Evolutionary conservation across 2,113 vertebrate species (phyloP).

Genomic region (Apistogramma diplotaenia): DNA sequence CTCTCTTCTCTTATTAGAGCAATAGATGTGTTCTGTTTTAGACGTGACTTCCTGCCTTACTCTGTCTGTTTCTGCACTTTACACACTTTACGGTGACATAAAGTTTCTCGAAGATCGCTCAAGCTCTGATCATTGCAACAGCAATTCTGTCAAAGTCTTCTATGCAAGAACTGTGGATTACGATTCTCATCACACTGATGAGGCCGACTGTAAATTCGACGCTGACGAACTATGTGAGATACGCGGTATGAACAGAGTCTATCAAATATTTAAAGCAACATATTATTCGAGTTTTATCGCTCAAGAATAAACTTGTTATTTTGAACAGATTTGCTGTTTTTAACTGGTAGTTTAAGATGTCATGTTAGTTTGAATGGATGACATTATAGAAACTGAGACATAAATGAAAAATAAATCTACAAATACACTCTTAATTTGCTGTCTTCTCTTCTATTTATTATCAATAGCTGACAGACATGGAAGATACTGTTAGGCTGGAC

Average conservation of each 20-base stretch:
- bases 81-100: slow-evolving; percentile 45
- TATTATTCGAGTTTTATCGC: slow-evolving; percentile 49
- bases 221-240: background rate
- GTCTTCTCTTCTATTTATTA: background rate
- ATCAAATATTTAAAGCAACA: slow-evolving; percentile 19
- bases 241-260: background rate
- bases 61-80: slow-evolving; percentile 65
- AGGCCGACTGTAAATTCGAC: background rate
- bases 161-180: slow-evolving; percentile 70
- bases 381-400: slow-evolving; percentile 29
- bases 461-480: background rate
- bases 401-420: slow-evolving; percentile 27
- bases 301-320: slow-evolving; percentile 23
- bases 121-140: slow-evolving; percentile 34
- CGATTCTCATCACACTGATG: slow-evolving; percentile 9
- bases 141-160: slow-evolving; percentile 54
- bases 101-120: slow-evolving; percentile 23
- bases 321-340: slow-evolving; percentile 49
- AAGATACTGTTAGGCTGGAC: no score
- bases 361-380: slow-evolving; percentile 44
- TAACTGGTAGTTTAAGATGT: slow-evolving; percentile 32
- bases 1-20: slow-evolving; percentile 50
- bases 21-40: slow-evolving; percentile 61
- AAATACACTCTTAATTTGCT: background rate
- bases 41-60: slow-evolving; percentile 69